These are phyloP conservation scores for Turritopsis rubra DNA, from an alignment of 30 jellyfish, hydroid and myxozoan species.

Conservation along the genomic window DNA sequence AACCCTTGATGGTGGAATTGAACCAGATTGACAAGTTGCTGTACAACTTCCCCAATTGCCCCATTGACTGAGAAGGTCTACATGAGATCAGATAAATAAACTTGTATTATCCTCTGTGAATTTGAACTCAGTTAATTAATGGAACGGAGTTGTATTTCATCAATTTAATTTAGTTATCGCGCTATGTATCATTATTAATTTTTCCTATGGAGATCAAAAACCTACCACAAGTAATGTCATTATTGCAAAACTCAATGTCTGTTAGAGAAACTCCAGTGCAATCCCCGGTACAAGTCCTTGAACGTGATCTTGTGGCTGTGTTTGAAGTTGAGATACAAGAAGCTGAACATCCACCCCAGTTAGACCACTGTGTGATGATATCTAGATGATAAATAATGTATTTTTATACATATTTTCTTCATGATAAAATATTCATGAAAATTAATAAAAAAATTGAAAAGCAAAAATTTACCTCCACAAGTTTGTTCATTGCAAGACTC, in stretches of 20 bases:
- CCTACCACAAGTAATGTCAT: conserved; percentile 9
- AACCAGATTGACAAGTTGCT: conserved; percentile 1
- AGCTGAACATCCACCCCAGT: conserved; percentile 24
- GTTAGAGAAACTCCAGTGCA: neutral
- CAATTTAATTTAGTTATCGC: too few species aligned
- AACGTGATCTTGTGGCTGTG: neutral
- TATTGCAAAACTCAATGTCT: conserved; percentile 1
- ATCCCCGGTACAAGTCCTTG: conserved; percentile 8
- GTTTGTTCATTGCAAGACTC: neutral
- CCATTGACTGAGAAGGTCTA: conserved; percentile 12
- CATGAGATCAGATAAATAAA: neutral
- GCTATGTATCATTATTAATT: neutral
- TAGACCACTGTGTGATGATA: neutral
- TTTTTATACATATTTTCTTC: neutral
- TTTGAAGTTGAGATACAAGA: neutral
- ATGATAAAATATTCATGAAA: neutral
- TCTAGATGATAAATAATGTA: neutral
- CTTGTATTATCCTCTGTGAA: too few species aligned
- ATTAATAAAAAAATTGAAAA: neutral
- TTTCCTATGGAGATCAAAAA: neutral
- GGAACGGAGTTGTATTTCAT: too few species aligned
- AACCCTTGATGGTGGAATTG: conserved; percentile 1
- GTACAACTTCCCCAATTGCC: conserved; percentile 21
- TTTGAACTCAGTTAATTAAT: too few species aligned
- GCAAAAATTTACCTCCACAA: neutral